phyloP scores from a whole-genome alignment of 2,113 vertebrate genomes.

The Forbesichthys papilliferus region DNA sequence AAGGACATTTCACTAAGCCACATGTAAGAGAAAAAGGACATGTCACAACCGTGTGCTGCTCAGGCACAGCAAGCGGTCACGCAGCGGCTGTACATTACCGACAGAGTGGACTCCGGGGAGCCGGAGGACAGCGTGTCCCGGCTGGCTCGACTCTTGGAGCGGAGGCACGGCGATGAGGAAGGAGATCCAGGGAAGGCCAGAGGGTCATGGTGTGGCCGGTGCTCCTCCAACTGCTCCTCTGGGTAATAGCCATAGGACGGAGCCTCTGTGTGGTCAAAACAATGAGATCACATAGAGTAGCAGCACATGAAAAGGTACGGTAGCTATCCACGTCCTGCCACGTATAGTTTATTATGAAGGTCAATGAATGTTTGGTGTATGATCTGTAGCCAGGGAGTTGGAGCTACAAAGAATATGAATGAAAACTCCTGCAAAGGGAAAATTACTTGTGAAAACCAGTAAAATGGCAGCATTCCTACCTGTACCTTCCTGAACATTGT shows the following conservation, averaged over 20 bases:
- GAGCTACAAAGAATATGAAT: too few species aligned
- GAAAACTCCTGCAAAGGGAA: too few species aligned
- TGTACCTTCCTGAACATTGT: too few species aligned
- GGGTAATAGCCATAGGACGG: slow-evolving; percentile 80
- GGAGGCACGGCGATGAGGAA: slow-evolving; percentile 83
- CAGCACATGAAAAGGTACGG: neutral
- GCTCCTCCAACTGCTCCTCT: slow-evolving; percentile 83
- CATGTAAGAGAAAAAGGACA: too few species aligned
- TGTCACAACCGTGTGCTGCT: too few species aligned
- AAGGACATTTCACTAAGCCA: too few species aligned
- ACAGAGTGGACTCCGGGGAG: slow-evolving; percentile 84
- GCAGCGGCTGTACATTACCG: slow-evolving; percentile 64
- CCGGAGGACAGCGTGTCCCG: slow-evolving; percentile 80
- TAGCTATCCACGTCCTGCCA: neutral
- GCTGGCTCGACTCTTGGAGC: slow-evolving; percentile 83
- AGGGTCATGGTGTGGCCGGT: slow-evolving; percentile 76
- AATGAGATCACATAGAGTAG: slow-evolving; percentile 15
- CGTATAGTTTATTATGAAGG: neutral
- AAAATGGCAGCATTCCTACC: too few species aligned
- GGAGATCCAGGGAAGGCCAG: slow-evolving; percentile 86
- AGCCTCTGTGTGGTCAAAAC: slow-evolving; percentile 71
- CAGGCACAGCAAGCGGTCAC: neutral
- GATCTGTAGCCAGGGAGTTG: neutral
- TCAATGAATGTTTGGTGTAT: neutral
- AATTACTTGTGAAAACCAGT: too few species aligned